A percentile compares a stretch with the other conserved stretches of the same genome.
Conservation (phyloP, 2,797 vertebrate genomes). For the Myiotriccus ornatus region DNA sequence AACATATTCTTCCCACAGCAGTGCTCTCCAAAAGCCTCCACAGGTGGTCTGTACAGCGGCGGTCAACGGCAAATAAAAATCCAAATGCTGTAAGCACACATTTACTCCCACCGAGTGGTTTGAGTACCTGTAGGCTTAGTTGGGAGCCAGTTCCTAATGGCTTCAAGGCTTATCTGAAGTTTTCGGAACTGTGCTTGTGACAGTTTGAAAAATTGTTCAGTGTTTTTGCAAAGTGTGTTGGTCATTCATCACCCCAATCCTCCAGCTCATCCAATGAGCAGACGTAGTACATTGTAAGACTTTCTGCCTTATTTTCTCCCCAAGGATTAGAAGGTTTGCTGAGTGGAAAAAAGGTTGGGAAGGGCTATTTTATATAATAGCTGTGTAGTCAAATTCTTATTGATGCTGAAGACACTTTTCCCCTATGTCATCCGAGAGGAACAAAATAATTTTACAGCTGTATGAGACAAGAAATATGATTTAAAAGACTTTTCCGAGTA, state of each 20-base stretch:
- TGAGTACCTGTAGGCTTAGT: background rate
- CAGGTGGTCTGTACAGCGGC: background rate
- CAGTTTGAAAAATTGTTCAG: background rate
- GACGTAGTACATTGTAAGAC: background rate
- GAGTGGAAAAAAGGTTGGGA: background rate
- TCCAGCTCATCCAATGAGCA: background rate
- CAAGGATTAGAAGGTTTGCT: background rate
- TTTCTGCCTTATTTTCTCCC: background rate
- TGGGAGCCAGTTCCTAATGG: background rate
- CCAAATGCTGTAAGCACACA: background rate
- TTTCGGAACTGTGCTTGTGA: background rate
- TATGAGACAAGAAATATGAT: background rate
- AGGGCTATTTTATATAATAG: background rate
- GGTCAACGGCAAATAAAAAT: background rate
- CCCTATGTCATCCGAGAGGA: background rate
- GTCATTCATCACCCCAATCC: background rate
- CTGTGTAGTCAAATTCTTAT: background rate
- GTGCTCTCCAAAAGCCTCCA: background rate
- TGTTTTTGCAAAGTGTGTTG: background rate
- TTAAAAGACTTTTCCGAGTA: constrained; percentile 31
- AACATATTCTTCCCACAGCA: background rate
- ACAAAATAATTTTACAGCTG: constrained; percentile 39
- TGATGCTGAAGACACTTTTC: constrained; percentile 22
- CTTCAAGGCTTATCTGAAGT: background rate
- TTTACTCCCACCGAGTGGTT: background rate